These are phyloP conservation scores for Pelobates fuscus DNA, from an alignment of 2,113 vertebrate species.

Conservation along the genomic window DNA sequence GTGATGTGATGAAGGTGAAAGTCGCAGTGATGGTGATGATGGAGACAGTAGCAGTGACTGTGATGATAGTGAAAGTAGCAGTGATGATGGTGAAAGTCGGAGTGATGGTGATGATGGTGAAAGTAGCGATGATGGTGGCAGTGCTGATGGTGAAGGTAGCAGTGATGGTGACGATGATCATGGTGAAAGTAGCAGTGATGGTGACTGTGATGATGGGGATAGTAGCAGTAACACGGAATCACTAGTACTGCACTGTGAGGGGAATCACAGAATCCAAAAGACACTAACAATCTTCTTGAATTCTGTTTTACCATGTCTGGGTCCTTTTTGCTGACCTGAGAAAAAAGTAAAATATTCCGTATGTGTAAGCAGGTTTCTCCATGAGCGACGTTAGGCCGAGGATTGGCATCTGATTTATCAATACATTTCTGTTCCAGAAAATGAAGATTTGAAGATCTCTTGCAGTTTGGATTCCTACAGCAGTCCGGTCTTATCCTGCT, in stretches of 20 bases:
- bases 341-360: too few species aligned
- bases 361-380: too few species aligned
- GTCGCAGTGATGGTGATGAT: background rate
- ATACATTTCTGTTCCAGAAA: too few species aligned
- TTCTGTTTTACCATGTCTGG: too few species aligned
- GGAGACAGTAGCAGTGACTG: background rate
- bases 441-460: background rate
- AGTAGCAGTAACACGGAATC: background rate
- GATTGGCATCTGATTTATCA: too few species aligned
- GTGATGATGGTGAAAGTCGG: background rate
- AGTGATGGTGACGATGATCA: background rate
- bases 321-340: too few species aligned
- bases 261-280: too few species aligned
- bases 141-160: background rate
- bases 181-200: background rate
- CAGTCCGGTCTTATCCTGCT: background rate
- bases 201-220: background rate
- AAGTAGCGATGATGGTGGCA: fast-evolving
- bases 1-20: background rate
- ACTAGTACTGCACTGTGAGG: too few species aligned
- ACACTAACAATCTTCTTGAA: too few species aligned
- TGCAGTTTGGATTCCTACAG: background rate
- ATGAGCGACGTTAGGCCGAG: too few species aligned
- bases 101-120: background rate
- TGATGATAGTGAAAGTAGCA: background rate